phyloP scores from a whole-genome alignment of 2,888 invertebrate genomes.

The Agonum fuliginosum region DNA sequence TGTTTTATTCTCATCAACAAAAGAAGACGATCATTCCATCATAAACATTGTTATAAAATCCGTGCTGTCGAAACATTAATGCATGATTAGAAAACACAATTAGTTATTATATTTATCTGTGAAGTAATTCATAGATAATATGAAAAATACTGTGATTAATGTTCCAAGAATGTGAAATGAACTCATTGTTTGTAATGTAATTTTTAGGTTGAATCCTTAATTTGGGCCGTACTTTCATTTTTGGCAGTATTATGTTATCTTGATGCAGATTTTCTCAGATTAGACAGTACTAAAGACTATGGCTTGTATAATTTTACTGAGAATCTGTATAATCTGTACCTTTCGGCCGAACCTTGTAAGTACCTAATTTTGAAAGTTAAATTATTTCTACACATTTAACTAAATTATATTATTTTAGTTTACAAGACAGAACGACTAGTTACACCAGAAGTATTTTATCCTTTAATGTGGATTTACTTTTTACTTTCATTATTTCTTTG shows the following conservation, averaged over 20 bases:
- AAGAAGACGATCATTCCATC: no score
- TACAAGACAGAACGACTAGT: not conserved
- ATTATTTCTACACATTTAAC: not conserved
- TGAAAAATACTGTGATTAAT: no score
- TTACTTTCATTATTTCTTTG: constrained; percentile 40
- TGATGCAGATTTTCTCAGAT: constrained; percentile 16
- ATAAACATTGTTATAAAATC: not conserved
- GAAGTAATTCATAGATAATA: no score
- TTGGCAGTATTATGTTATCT: constrained; percentile 26
- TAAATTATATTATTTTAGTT: constrained; percentile 47
- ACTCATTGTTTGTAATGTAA: not conserved
- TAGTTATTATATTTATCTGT: not conserved
- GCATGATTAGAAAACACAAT: not conserved
- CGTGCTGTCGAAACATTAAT: not conserved
- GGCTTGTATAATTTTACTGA: not conserved
- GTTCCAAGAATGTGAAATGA: not conserved
- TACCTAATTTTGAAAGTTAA: not conserved
- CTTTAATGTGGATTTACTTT: constrained; percentile 49
- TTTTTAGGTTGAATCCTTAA: constrained; percentile 43
- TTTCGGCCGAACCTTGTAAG: constrained; percentile 28
- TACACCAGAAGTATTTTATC: constrained; percentile 6
- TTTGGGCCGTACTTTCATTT: constrained; percentile 26
- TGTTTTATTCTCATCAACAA: no score
- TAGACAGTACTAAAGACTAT: not conserved
- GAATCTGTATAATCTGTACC: constrained; percentile 29